Evolutionary conservation across 2,888 invertebrate species (phyloP).

Genomic region (Agrochola circellaris): DNA sequence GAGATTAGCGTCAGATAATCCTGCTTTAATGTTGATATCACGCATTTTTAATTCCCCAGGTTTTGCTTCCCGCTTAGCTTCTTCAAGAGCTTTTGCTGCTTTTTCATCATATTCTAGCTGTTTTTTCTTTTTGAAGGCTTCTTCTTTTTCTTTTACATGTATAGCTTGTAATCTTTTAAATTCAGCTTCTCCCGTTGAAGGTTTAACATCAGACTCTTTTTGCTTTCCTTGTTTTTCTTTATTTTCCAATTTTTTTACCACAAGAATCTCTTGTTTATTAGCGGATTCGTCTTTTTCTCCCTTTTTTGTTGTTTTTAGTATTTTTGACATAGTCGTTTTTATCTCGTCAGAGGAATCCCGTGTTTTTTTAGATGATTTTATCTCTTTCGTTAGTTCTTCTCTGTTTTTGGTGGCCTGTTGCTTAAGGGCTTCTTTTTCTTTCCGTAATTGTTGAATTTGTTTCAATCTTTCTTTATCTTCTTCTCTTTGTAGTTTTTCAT

Average conservation of each 20-base stretch:
- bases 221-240: slow-evolving; percentile 19
- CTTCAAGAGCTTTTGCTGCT: slow-evolving; percentile 8
- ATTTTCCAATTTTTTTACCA: background rate
- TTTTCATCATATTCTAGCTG: slow-evolving; percentile 14
- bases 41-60: slow-evolving; percentile 57
- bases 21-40: slow-evolving; percentile 65
- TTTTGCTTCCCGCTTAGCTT: background rate
- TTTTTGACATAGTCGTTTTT: no score
- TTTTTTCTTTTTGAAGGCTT: background rate
- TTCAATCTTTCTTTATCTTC: background rate
- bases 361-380: background rate
- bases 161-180: slow-evolving; percentile 27
- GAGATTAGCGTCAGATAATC: slow-evolving; percentile 58
- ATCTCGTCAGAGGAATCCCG: background rate
- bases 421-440: slow-evolving; percentile 26
- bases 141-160: slow-evolving; percentile 19
- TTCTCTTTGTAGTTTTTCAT: background rate
- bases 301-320: background rate
- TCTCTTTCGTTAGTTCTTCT: background rate
- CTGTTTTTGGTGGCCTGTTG: background rate
- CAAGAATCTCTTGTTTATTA: no score
- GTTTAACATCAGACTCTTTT: no score
- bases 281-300: background rate
- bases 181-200: background rate
- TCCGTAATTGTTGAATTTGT: background rate